phyloP scores from a whole-genome alignment of 2,888 invertebrate genomes.

The Phragmatobia fuliginosa region DNA sequence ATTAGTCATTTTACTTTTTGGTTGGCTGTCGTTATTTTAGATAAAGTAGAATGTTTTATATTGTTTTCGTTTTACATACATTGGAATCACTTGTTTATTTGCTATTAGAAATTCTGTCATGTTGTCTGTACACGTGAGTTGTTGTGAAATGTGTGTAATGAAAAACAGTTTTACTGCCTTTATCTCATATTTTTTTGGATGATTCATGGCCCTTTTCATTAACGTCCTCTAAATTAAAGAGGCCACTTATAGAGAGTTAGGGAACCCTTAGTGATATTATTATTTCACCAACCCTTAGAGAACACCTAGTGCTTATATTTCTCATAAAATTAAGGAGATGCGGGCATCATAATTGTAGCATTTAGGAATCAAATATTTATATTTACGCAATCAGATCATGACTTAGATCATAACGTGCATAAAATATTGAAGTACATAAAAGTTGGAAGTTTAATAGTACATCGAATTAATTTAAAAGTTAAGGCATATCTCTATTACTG shows the following conservation, averaged over 20 bases:
- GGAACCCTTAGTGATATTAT: too few species aligned
- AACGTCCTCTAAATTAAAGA: too few species aligned
- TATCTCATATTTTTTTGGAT: not conserved
- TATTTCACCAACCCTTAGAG: too few species aligned
- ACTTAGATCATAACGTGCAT: not conserved
- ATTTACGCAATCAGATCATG: not conserved
- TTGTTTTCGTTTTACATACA: not conserved
- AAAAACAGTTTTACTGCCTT: not conserved
- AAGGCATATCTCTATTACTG: too few species aligned
- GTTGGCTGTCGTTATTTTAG: not conserved
- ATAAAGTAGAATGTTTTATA: not conserved
- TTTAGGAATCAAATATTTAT: not conserved
- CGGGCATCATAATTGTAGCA: not conserved
- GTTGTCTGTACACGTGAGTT: not conserved
- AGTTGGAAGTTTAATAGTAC: too few species aligned
- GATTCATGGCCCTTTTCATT: too few species aligned
- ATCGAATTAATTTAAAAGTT: not conserved
- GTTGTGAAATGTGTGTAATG: not conserved
- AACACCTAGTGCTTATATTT: too few species aligned
- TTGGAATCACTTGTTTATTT: not conserved
- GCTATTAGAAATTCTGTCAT: not conserved
- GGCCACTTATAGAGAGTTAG: too few species aligned
- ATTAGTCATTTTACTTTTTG: not conserved
- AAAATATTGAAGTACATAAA: not conserved
- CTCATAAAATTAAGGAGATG: too few species aligned